Conservation (phyloP, 1,140 invertebrate genomes). For the Drosophila saltans region DNA sequence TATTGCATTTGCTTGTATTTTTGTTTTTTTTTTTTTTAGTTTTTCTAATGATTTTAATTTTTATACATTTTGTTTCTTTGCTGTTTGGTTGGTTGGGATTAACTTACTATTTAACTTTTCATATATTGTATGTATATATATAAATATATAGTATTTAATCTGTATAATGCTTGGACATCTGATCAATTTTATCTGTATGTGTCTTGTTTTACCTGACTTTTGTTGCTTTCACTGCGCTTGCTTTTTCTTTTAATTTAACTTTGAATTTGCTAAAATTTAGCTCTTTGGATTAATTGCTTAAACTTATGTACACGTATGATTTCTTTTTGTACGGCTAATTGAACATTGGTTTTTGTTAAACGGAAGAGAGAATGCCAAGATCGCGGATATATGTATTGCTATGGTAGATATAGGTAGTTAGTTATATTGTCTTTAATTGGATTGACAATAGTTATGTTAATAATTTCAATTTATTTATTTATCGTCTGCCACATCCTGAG, state of each 20-base stretch:
- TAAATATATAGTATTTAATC: slow-evolving; percentile 64
- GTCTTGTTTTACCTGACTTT: slow-evolving; percentile 71
- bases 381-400: slow-evolving; percentile 1
- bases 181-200: slow-evolving; percentile 57
- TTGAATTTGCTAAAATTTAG: slow-evolving; percentile 42
- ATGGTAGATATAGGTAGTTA: slow-evolving; percentile 10
- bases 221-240: slow-evolving; percentile 62
- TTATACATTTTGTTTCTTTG: slow-evolving; percentile 50
- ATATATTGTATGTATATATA: slow-evolving; percentile 31
- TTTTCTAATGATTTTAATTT: slow-evolving; percentile 29
- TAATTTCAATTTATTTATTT: slow-evolving; percentile 54
- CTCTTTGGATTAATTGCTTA: slow-evolving; percentile 61
- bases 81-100: slow-evolving; percentile 20
- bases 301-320: slow-evolving; percentile 63
- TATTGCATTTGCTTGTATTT: slow-evolving; percentile 60
- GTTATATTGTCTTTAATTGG: slow-evolving; percentile 54
- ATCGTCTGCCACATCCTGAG: slow-evolving; percentile 67
- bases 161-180: slow-evolving; percentile 54
- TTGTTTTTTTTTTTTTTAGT: slow-evolving; percentile 33
- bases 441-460: slow-evolving; percentile 53
- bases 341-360: slow-evolving; percentile 51
- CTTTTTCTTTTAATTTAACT: slow-evolving; percentile 17
- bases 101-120: slow-evolving; percentile 55
- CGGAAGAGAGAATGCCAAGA: slow-evolving; percentile 13
- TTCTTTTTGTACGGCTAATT: slow-evolving; percentile 48